phyloP scores from a whole-genome alignment of 2,113 vertebrate species.

The Siphamia tubifer region DNA sequence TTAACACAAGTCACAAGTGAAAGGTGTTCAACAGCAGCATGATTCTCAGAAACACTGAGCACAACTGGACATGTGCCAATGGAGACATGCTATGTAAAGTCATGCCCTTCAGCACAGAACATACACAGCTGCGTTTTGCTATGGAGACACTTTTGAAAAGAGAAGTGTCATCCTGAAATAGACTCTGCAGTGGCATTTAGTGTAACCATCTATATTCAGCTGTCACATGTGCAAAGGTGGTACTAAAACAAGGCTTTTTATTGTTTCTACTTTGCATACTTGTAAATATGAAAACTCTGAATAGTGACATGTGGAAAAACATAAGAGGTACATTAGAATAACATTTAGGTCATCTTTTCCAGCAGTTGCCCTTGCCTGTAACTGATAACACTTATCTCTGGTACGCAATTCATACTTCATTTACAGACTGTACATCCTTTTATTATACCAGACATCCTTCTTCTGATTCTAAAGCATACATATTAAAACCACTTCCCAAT shows the following conservation, averaged over 20 bases:
- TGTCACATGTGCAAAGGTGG: neutral
- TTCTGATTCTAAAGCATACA: neutral
- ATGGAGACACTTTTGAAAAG: constrained; percentile 21
- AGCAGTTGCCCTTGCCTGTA: neutral
- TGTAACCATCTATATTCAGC: neutral
- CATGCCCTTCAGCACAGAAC: constrained; percentile 10
- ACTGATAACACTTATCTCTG: constrained; percentile 33
- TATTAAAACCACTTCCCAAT: neutral
- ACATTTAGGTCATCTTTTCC: neutral
- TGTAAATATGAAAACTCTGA: neutral
- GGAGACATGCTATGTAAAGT: constrained; percentile 18
- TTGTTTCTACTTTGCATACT: neutral
- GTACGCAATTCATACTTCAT: neutral
- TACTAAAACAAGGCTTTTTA: neutral
- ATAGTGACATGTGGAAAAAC: neutral
- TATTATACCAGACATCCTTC: neutral
- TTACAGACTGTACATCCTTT: neutral
- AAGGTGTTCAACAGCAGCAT: neutral
- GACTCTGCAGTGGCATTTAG: constrained; percentile 10
- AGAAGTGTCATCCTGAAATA: constrained; percentile 46
- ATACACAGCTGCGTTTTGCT: constrained; percentile 45
- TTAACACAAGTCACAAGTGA: neutral
- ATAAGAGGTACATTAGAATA: neutral
- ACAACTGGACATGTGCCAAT: neutral
- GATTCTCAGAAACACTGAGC: neutral